These are phyloP conservation scores for Trichogramma pretiosum DNA, from an alignment of 1,140 invertebrate species.

Conservation along the genomic window DNA sequence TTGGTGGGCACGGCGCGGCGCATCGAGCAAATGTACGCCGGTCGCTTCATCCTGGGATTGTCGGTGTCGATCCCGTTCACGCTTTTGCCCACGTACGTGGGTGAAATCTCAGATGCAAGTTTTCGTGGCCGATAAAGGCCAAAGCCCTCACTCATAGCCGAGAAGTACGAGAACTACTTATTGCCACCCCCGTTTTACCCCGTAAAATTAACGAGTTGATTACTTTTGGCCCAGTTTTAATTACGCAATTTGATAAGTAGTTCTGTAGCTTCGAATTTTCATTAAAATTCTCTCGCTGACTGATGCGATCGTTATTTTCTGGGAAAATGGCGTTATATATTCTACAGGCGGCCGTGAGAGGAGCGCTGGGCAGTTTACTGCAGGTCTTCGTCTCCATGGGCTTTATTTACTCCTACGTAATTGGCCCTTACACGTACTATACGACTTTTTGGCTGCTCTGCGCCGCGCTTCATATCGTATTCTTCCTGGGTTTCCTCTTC, in stretches of 20 bases:
- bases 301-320: neutral
- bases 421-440: slow-evolving; percentile 68
- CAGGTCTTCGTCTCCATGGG: slow-evolving; percentile 71
- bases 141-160: no score
- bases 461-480: slow-evolving; percentile 51
- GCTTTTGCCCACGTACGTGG: slow-evolving; percentile 67
- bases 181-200: no score
- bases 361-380: slow-evolving; percentile 70
- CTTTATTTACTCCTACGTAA: slow-evolving; percentile 63
- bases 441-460: slow-evolving; percentile 55
- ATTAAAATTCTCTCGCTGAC: neutral
- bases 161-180: no score
- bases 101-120: slow-evolving; percentile 64
- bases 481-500: slow-evolving; percentile 58
- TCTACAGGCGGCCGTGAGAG: slow-evolving; percentile 55
- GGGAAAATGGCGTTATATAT: no score
- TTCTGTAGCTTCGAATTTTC: no score
- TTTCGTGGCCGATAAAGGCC: no score
- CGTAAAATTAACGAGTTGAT: no score
- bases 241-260: no score
- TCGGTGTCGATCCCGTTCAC: slow-evolving; percentile 63
- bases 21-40: slow-evolving; percentile 47
- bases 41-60: slow-evolving; percentile 57
- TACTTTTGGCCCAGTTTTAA: no score
- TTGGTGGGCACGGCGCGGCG: slow-evolving; percentile 49